A percentile compares a stretch with the other conserved stretches of the same genome.
These are phyloP conservation scores for Neosilurus mollespiculum DNA, from an alignment of 2,797 vertebrate species.

Conservation along the genomic window DNA sequence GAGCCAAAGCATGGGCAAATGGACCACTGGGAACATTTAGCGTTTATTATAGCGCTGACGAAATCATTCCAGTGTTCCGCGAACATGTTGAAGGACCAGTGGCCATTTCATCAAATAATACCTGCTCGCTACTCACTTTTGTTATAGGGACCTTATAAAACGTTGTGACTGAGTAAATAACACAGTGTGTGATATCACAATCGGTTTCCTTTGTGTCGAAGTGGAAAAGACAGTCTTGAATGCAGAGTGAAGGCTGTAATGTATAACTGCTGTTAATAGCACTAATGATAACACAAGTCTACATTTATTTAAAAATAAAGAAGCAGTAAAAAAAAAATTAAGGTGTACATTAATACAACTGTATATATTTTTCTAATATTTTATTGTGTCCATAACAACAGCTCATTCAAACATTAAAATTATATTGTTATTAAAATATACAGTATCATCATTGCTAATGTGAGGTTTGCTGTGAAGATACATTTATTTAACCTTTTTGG, in stretches of 20 bases:
- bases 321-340: background rate
- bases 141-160: background rate
- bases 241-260: background rate
- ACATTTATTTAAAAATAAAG: background rate
- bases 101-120: background rate
- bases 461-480: background rate
- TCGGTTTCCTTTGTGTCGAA: background rate
- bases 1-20: background rate
- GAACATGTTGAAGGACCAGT: conserved; percentile 7
- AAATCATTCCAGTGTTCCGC: background rate
- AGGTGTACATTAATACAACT: background rate
- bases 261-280: background rate
- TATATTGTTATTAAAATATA: background rate
- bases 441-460: background rate
- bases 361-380: background rate
- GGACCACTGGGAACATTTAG: background rate
- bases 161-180: conserved; percentile 17
- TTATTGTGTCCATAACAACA: background rate
- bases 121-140: background rate
- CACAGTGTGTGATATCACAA: background rate
- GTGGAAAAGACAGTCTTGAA: background rate
- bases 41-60: background rate
- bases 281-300: background rate
- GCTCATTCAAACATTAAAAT: background rate
- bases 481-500: background rate